Conservation (phyloP, 2,113 vertebrate species). For the Dicaeum eximium region DNA sequence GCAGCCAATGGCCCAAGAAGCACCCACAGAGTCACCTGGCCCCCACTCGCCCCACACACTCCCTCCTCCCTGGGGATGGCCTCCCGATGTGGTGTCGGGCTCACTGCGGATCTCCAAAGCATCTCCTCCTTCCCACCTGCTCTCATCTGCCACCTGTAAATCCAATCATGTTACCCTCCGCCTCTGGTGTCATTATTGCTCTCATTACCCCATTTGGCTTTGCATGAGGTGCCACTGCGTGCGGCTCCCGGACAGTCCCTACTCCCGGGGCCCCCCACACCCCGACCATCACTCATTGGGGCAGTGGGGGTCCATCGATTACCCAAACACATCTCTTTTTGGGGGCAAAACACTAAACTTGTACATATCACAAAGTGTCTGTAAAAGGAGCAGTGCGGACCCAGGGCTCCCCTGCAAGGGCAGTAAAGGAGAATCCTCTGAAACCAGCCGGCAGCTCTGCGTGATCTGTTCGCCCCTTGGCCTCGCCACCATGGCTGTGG, state of each 20-base stretch:
- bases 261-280: background rate
- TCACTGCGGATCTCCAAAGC: background rate
- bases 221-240: background rate
- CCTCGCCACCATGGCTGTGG: fast-evolving
- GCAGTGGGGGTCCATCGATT: background rate
- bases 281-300: background rate
- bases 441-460: background rate
- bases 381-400: background rate
- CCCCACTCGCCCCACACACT: background rate
- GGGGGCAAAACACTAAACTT: conserved; percentile 53
- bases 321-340: background rate
- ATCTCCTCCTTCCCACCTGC: background rate
- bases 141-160: conserved; percentile 8
- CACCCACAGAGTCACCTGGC: background rate
- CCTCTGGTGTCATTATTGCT: background rate
- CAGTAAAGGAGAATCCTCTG: conserved; percentile 54
- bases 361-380: background rate
- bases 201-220: conserved; percentile 33
- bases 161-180: background rate
- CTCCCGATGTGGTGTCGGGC: background rate
- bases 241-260: background rate
- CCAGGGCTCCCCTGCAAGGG: background rate
- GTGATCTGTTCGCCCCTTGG: background rate
- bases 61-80: background rate
- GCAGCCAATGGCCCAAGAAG: background rate